Conservation (phyloP, 2,113 vertebrate species). For the Dolichallabes microphthalmus region DNA sequence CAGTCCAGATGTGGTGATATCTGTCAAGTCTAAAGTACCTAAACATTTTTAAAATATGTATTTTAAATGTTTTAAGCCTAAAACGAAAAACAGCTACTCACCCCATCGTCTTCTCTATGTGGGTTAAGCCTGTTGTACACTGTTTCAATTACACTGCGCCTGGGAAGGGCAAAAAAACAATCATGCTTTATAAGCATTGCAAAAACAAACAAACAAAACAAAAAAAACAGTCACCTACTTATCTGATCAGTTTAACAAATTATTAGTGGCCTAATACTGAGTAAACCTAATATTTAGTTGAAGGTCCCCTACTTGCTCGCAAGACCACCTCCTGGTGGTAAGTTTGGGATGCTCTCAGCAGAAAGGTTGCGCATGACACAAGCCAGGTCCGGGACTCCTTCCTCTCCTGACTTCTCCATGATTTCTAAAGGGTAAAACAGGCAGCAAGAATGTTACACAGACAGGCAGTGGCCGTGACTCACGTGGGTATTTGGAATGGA, state of each 20-base stretch:
- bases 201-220: background rate
- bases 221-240: background rate
- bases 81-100: conserved; percentile 73
- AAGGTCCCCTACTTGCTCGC: conserved; percentile 86
- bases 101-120: conserved; percentile 97
- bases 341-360: conserved; percentile 93
- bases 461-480: background rate
- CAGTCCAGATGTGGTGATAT: too few relatives aligned
- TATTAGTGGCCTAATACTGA: background rate
- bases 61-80: background rate
- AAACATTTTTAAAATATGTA: background rate
- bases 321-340: conserved; percentile 97
- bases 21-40: background rate
- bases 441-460: conserved; percentile 27
- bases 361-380: conserved; percentile 93
- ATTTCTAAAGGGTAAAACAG: conserved; percentile 77
- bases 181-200: background rate
- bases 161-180: conserved; percentile 65
- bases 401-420: conserved; percentile 87
- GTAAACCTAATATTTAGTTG: conserved; percentile 11
- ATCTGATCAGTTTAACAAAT: background rate
- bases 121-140: conserved; percentile 98
- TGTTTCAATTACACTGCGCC: conserved; percentile 96
- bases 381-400: conserved; percentile 91
- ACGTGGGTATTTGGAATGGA: conserved; percentile 4